These are phyloP conservation scores for Oscheius sp. DNA, from an alignment of 2,888 invertebrate genomes.

Conservation along the genomic window DNA sequence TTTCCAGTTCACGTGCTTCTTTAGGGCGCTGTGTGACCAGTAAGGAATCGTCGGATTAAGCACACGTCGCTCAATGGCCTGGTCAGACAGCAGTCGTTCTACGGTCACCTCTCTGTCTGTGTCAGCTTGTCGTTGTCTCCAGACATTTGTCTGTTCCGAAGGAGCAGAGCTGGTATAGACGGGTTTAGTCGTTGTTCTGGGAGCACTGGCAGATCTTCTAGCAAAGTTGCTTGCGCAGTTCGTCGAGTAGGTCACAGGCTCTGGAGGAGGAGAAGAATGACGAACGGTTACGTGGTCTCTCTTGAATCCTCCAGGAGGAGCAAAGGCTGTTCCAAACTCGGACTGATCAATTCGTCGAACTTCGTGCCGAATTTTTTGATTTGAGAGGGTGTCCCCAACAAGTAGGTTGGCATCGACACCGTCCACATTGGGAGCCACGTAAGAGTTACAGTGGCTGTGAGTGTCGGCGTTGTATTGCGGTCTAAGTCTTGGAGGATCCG, in stretches of 20 bases:
- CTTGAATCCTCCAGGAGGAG: constrained; percentile 65
- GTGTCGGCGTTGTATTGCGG: constrained; percentile 68
- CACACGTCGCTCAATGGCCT: constrained; percentile 48
- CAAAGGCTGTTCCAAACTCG: constrained; percentile 64
- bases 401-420: constrained; percentile 56
- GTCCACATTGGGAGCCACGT: constrained; percentile 61
- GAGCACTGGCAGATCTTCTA: constrained; percentile 41
- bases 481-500: constrained; percentile 65
- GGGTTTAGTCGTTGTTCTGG: neutral
- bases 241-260: constrained; percentile 52
- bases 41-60: constrained; percentile 54
- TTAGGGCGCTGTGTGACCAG: constrained; percentile 58
- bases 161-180: constrained; percentile 47
- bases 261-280: constrained; percentile 38
- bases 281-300: constrained; percentile 59
- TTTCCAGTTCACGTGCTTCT: constrained; percentile 62
- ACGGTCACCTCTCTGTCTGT: constrained; percentile 59
- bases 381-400: constrained; percentile 68
- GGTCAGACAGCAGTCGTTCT: constrained; percentile 65
- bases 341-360: constrained; percentile 56
- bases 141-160: constrained; percentile 56
- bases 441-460: constrained; percentile 64
- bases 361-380: constrained; percentile 62
- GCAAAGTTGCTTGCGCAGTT: constrained; percentile 39
- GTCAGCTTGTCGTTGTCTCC: constrained; percentile 43